phyloP scores from a whole-genome alignment of 2,797 vertebrate species.

The Synanceia verrucosa region DNA sequence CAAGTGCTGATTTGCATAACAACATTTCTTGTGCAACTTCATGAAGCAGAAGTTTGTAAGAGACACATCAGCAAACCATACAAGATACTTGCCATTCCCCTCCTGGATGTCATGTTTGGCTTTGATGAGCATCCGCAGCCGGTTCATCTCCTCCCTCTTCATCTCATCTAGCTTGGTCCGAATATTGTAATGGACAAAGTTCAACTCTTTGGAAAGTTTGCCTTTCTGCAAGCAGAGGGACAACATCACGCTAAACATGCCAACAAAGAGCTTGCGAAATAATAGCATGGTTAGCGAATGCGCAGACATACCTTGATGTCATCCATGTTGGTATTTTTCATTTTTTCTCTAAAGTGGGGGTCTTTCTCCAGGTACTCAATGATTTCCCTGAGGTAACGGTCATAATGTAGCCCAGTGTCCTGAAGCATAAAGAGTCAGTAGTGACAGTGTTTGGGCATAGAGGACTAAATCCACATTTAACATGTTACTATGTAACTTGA shows the following conservation, averaged over 20 bases:
- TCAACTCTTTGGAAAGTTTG: slow-evolving; percentile 91
- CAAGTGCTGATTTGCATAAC: neutral
- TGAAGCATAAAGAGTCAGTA: slow-evolving; percentile 61
- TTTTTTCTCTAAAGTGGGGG: slow-evolving; percentile 92
- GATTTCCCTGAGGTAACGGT: slow-evolving; percentile 95
- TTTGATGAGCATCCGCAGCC: slow-evolving; percentile 92
- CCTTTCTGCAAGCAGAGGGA: slow-evolving; percentile 82
- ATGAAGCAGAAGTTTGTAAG: neutral
- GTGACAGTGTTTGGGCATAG: neutral
- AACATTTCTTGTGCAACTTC: slow-evolving; percentile 16
- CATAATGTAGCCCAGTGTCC: slow-evolving; percentile 95
- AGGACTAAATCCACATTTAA: neutral
- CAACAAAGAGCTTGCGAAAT: slow-evolving; percentile 19
- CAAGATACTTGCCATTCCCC: slow-evolving; percentile 74
- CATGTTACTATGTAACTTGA: neutral
- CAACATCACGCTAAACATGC: neutral
- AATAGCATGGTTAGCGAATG: neutral
- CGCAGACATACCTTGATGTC: slow-evolving; percentile 89
- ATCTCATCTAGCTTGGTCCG: slow-evolving; percentile 93
- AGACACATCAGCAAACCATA: neutral
- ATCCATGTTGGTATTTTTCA: slow-evolving; percentile 91
- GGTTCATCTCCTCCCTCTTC: slow-evolving; percentile 92
- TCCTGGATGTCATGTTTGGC: slow-evolving; percentile 89
- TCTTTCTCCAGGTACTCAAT: slow-evolving; percentile 95
- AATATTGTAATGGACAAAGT: slow-evolving; percentile 93